These are phyloP conservation scores for Resseliella maxima DNA, from an alignment of 2,888 invertebrate species.

Conservation along the genomic window DNA sequence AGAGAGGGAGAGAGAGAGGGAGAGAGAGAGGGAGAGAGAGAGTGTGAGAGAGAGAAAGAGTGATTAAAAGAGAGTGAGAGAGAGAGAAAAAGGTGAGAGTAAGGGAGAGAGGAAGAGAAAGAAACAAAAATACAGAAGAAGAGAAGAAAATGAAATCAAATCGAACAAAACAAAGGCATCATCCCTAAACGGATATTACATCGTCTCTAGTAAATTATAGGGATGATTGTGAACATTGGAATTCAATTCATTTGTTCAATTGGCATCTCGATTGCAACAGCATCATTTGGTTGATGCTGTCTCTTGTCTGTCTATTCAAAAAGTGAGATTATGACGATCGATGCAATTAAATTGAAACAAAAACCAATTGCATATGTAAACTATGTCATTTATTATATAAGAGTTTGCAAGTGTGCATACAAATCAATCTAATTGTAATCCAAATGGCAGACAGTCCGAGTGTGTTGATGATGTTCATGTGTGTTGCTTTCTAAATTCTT, in stretches of 20 bases:
- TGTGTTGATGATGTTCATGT: neutral
- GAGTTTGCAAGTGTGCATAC: neutral
- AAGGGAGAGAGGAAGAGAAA: neutral
- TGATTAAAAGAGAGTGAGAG: too few species aligned
- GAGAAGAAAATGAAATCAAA: too few species aligned
- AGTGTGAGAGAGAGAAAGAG: too few species aligned
- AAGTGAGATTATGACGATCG: neutral
- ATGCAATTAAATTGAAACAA: slow-evolving; percentile 38
- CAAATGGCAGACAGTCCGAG: neutral
- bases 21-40: too few species aligned
- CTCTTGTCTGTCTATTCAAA: neutral
- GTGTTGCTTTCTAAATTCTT: neutral
- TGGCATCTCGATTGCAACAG: neutral
- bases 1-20: too few species aligned
- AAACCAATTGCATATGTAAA: slow-evolving; percentile 13
- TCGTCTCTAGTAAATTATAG: slow-evolving; percentile 16
- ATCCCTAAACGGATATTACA: neutral
- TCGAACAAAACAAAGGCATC: neutral
- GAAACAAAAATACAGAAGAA: neutral
- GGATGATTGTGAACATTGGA: neutral
- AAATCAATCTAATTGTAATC: neutral
- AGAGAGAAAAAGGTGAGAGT: neutral
- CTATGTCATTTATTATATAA: slow-evolving; percentile 25
- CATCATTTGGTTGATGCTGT: neutral
- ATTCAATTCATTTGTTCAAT: slow-evolving; percentile 24